Conservation (phyloP, 2,888 invertebrate species). For the Argyra leucocephala region DNA sequence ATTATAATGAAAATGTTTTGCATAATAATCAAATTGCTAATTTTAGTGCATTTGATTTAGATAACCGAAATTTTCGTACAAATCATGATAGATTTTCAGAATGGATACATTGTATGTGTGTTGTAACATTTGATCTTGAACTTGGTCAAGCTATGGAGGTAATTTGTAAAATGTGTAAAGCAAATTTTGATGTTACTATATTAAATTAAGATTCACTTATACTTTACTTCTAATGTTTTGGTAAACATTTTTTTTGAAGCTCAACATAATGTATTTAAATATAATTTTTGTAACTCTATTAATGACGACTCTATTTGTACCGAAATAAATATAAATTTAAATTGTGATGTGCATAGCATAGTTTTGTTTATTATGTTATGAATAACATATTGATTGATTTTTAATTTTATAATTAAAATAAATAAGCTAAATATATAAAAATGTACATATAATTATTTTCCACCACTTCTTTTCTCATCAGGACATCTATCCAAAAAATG, state of each 20-base stretch:
- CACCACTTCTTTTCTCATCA: constrained; percentile 45
- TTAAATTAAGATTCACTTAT: too few relatives aligned
- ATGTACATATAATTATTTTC: constrained; percentile 1
- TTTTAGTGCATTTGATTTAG: background rate
- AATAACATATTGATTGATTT: background rate
- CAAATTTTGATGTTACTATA: too few relatives aligned
- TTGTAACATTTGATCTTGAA: constrained; percentile 97
- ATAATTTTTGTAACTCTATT: too few relatives aligned
- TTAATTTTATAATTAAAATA: constrained; percentile 7
- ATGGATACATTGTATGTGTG: constrained; percentile 96
- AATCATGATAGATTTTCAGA: constrained; percentile 41
- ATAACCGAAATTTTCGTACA: background rate
- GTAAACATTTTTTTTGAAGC: too few relatives aligned
- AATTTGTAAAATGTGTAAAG: too few relatives aligned
- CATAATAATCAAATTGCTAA: background rate
- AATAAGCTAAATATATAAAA: constrained; percentile 13
- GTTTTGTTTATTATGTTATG: constrained; percentile 9
- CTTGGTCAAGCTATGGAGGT: constrained; percentile 97
- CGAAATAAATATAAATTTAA: too few relatives aligned
- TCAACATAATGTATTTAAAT: too few relatives aligned
- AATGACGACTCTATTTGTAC: too few relatives aligned
- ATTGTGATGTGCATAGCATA: too few relatives aligned
- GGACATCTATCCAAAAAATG: constrained; percentile 73
- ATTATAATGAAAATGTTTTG: background rate
- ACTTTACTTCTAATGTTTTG: too few relatives aligned